Conservation (phyloP, 2,113 vertebrate genomes). For the Echinops telfairi region DNA sequence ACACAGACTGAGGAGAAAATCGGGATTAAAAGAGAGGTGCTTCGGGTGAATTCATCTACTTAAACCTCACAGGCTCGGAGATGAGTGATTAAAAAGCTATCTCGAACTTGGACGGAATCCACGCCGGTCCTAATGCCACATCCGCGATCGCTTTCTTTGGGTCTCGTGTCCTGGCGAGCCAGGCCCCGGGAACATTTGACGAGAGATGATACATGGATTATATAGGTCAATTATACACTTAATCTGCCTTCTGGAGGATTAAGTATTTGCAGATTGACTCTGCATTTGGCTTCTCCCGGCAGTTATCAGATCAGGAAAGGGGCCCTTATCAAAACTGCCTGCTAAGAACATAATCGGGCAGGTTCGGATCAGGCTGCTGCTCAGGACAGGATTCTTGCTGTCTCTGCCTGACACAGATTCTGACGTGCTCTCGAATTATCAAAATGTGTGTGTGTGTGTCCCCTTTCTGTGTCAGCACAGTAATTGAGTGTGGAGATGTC, state of each 20-base stretch:
- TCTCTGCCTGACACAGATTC: constrained; percentile 80
- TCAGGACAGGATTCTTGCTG: not conserved
- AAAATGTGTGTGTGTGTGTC: constrained; percentile 58
- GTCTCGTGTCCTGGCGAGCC: constrained; percentile 86
- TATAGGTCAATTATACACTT: constrained; percentile 99
- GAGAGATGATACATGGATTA: constrained; percentile 96
- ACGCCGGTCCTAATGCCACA: constrained; percentile 87
- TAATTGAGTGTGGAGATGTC: constrained; percentile 75
- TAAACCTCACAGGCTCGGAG: constrained; percentile 91
- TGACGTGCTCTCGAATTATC: constrained; percentile 87
- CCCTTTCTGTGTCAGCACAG: constrained; percentile 79
- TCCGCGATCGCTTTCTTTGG: constrained; percentile 84
- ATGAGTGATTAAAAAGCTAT: constrained; percentile 98
- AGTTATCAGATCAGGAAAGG: constrained; percentile 95
- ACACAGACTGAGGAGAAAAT: constrained; percentile 93
- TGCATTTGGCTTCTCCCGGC: constrained; percentile 96
- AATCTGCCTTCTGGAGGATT: constrained; percentile 97
- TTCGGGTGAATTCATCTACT: constrained; percentile 95
- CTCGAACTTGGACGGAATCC: constrained; percentile 94
- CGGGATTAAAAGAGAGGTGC: constrained; percentile 98
- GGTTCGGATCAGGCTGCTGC: constrained; percentile 72
- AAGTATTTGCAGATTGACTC: constrained; percentile 96
- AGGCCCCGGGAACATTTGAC: constrained; percentile 87
- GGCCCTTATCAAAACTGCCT: constrained; percentile 90
- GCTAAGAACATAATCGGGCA: constrained; percentile 89